phyloP scores from a whole-genome alignment of 2,888 invertebrate genomes.

The Cephus pulcher region DNA sequence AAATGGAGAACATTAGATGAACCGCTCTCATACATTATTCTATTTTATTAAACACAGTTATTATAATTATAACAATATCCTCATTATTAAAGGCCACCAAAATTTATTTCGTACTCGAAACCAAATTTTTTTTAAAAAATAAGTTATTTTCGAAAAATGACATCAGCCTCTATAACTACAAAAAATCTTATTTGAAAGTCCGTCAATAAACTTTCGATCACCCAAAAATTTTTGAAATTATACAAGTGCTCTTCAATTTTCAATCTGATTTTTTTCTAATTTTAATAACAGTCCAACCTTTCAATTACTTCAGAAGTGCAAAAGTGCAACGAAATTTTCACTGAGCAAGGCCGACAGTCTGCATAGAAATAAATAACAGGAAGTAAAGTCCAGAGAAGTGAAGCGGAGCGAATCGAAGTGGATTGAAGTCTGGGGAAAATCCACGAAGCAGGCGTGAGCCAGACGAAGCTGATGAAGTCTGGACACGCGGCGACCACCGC shows the following conservation, averaged over 20 bases:
- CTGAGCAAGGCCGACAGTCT: neutral
- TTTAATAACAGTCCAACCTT: neutral
- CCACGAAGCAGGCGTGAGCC: neutral
- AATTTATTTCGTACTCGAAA: neutral
- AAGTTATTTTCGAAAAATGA: neutral
- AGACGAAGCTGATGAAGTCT: neutral
- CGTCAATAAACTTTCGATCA: neutral
- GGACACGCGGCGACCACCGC: conserved; percentile 39
- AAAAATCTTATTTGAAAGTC: neutral
- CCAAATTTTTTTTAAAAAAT: neutral
- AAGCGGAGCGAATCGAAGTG: neutral
- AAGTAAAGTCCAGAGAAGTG: neutral
- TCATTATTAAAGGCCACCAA: neutral
- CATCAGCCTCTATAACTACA: neutral
- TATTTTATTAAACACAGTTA: neutral
- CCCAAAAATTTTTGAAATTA: neutral
- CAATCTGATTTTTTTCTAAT: neutral
- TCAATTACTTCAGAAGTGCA: neutral
- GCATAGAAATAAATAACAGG: neutral
- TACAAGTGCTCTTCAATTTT: neutral
- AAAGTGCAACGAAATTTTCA: neutral
- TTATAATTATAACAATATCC: neutral
- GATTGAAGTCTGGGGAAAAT: neutral
- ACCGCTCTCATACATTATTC: neutral
- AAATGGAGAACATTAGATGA: neutral